Evolutionary conservation across 1,140 invertebrate species (phyloP).

Genomic region (Drosophila melanogaster): Release_6_plus_ISO1_MT NC_004354.4:21443001-21443500

Average conservation of each 20-base stretch:
- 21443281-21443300: not conserved
- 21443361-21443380: not conserved
- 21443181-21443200: slow-evolving; percentile 53
- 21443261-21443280: not conserved
- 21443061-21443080: not conserved
- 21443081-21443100: slow-evolving; percentile 9
- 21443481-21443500: not conserved
- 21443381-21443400: slow-evolving; percentile 4
- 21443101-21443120: slow-evolving; percentile 53
- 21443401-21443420: not conserved
- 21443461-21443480: too few relatives aligned
- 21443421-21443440: not conserved
- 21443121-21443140: slow-evolving; percentile 26
- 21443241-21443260: not conserved
- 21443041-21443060: not conserved
- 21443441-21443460: not conserved
- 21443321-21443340: slow-evolving; percentile 70
- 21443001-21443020: not conserved
- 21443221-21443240: slow-evolving; percentile 27
- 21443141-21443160: slow-evolving; percentile 33
- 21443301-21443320: slow-evolving; percentile 70
- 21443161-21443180: slow-evolving; percentile 6
- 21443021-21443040: not conserved
- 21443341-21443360: slow-evolving; percentile 1
- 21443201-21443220: slow-evolving; percentile 72